phyloP scores from a whole-genome alignment of 1,140 invertebrate species.

The Coelopa frigida region DNA sequence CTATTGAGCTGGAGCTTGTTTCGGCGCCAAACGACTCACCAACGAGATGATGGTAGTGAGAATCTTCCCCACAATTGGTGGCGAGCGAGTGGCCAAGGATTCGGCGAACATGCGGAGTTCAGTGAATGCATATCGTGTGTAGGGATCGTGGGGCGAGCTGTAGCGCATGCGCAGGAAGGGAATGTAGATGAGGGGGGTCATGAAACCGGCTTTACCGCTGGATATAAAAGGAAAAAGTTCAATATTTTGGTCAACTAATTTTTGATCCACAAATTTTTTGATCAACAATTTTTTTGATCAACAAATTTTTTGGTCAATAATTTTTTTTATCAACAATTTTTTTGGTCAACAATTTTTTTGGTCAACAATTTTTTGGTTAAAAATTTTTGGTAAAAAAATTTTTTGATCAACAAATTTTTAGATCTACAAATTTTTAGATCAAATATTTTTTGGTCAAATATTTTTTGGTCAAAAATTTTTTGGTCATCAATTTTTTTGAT shows the following conservation, averaged over 20 bases:
- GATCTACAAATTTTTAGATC: not conserved
- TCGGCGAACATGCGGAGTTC: constrained; percentile 64
- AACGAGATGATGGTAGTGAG: constrained; percentile 51
- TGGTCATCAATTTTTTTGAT: no score
- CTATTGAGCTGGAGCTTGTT: constrained; percentile 33
- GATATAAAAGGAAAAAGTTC: constrained; percentile 9
- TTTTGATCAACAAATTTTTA: no score
- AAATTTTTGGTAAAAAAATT: no score
- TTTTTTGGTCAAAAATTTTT: no score
- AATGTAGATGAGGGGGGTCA: constrained; percentile 92
- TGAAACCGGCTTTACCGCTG: constrained; percentile 74
- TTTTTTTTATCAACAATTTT: no score
- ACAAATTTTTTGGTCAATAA: no score
- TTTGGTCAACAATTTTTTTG: no score
- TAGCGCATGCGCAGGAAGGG: constrained; percentile 87
- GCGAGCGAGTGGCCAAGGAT: constrained; percentile 55
- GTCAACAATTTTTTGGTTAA: not conserved
- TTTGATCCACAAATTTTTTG: no score
- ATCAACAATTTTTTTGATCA: no score
- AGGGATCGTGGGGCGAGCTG: constrained; percentile 87
- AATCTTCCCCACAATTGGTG: constrained; percentile 51
- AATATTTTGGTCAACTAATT: constrained; percentile 10
- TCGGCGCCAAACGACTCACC: constrained; percentile 59
- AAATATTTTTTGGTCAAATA: no score
- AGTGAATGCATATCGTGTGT: constrained; percentile 80